These are phyloP conservation scores for Glyphotaelius pellucidus DNA, from an alignment of 2,888 invertebrate genomes.

Conservation along the genomic window DNA sequence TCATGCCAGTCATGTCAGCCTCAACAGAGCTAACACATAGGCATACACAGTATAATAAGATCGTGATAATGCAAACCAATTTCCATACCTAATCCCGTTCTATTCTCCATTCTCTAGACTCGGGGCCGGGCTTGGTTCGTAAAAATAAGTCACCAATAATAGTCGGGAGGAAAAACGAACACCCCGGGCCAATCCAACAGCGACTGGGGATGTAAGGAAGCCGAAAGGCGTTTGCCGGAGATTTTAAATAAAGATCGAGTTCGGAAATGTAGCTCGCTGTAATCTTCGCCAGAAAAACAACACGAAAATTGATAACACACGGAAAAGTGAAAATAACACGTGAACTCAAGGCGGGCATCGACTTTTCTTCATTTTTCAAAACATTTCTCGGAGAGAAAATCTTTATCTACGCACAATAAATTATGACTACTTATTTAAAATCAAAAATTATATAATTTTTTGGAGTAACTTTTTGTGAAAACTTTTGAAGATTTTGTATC, in stretches of 20 bases:
- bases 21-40: not conserved
- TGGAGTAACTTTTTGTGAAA: no score
- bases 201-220: no score
- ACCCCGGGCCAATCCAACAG: slow-evolving; percentile 13
- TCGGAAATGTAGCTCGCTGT: slow-evolving; percentile 31
- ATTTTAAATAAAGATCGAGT: slow-evolving; percentile 8
- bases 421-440: no score
- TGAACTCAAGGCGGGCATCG: not conserved
- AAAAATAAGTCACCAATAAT: slow-evolving; percentile 39
- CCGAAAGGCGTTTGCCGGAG: not conserved
- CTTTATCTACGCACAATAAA: not conserved
- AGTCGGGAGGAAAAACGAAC: slow-evolving; percentile 10
- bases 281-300: not conserved
- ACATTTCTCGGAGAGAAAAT: not conserved
- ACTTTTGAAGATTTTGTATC: no score
- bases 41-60: not conserved
- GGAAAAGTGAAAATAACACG: not conserved
- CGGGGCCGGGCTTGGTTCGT: slow-evolving; percentile 3
- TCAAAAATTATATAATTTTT: no score
- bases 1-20: not conserved
- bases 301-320: not conserved
- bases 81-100: slow-evolving; percentile 35
- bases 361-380: not conserved
- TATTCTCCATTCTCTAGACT: not conserved
- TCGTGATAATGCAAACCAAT: slow-evolving; percentile 40